Conservation (phyloP, 2,888 invertebrate genomes). For the Archips xylosteana region DNA sequence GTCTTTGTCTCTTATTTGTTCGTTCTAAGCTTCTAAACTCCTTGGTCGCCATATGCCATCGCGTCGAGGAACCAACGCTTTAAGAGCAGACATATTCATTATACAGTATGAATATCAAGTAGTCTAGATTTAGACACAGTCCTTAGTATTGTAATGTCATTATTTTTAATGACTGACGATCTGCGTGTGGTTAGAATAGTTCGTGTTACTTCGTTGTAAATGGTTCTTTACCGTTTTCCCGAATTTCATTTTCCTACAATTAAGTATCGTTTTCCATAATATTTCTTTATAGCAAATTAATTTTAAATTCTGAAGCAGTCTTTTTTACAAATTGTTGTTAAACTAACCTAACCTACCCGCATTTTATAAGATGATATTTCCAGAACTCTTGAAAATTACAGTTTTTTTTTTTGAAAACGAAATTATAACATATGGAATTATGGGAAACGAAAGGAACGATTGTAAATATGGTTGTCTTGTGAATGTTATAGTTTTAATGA, state of each 20-base stretch:
- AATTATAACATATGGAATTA: too few relatives aligned
- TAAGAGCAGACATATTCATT: not conserved
- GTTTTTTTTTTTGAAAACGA: too few relatives aligned
- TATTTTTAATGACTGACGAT: constrained; percentile 1
- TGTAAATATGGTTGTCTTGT: not conserved
- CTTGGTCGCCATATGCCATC: not conserved
- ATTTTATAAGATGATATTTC: too few relatives aligned
- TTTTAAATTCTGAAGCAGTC: too few relatives aligned
- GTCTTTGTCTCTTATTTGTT: not conserved
- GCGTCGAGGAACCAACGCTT: not conserved
- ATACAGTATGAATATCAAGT: not conserved
- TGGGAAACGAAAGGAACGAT: too few relatives aligned
- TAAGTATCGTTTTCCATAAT: too few relatives aligned
- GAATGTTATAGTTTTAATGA: constrained; percentile 7
- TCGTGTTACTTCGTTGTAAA: constrained; percentile 10
- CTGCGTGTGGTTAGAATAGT: not conserved
- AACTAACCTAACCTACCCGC: too few relatives aligned
- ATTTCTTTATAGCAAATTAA: too few relatives aligned
- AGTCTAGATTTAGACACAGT: not conserved
- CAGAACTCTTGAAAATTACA: too few relatives aligned
- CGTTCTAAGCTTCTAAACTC: not conserved
- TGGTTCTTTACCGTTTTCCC: too few relatives aligned
- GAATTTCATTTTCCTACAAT: too few relatives aligned
- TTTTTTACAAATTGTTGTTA: too few relatives aligned
- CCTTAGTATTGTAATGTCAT: not conserved